phyloP scores from a whole-genome alignment of 1,140 invertebrate species.

The Delia radicum region DNA sequence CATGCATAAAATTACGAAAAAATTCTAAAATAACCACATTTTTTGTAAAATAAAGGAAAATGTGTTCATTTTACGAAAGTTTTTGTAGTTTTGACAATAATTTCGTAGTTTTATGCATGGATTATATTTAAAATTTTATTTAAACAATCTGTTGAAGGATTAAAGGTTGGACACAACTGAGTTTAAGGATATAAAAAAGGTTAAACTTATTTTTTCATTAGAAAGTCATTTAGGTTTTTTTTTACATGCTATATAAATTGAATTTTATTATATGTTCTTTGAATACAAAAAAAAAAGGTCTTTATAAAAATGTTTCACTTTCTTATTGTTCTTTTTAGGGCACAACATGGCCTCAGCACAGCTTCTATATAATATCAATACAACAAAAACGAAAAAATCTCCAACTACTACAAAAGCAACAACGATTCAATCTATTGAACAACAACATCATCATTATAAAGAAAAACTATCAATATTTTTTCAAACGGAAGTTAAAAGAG shows the following conservation, averaged over 20 bases:
- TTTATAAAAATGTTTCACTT: background rate
- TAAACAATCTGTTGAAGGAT: too few relatives aligned
- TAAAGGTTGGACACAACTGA: too few relatives aligned
- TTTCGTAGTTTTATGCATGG: too few relatives aligned
- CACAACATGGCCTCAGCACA: slow-evolving; percentile 56
- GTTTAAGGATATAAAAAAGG: too few relatives aligned
- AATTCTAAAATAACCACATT: too few relatives aligned
- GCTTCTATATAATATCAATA: slow-evolving; percentile 55
- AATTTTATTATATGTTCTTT: background rate
- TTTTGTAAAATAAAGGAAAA: too few relatives aligned
- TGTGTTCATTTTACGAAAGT: too few relatives aligned
- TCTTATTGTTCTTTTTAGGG: slow-evolving; percentile 35
- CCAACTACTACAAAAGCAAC: slow-evolving; percentile 32
- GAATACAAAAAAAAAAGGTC: background rate
- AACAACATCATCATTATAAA: background rate
- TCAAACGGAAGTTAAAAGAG: background rate
- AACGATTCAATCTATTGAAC: background rate
- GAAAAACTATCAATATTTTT: background rate
- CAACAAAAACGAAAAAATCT: slow-evolving; percentile 36
- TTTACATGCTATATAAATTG: background rate
- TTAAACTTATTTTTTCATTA: too few relatives aligned
- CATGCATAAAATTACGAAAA: too few relatives aligned
- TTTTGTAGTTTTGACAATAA: too few relatives aligned
- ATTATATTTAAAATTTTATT: too few relatives aligned
- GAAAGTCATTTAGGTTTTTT: too few relatives aligned